These are phyloP conservation scores for Dendroctonus valens DNA, from an alignment of 1,140 invertebrate genomes.

Conservation along the genomic window DNA sequence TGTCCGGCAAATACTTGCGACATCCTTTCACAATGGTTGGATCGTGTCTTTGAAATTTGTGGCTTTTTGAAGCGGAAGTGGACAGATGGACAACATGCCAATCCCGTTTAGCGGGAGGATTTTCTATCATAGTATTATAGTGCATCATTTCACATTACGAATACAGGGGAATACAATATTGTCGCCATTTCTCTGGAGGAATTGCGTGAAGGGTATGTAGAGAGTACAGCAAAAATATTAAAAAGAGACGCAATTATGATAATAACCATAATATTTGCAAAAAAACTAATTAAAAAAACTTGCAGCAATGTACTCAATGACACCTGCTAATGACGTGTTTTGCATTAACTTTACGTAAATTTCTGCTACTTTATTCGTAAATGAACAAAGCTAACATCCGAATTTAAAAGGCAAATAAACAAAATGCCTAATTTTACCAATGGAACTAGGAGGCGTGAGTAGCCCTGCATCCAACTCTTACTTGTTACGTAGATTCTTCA, in stretches of 20 bases:
- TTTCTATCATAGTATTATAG: slow-evolving; percentile 40
- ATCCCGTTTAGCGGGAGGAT: slow-evolving; percentile 42
- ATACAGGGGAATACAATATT: no score
- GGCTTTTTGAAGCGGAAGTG: slow-evolving; percentile 46
- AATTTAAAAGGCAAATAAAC: no score
- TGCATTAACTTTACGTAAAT: no score
- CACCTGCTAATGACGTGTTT: no score
- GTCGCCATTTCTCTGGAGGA: slow-evolving; percentile 1
- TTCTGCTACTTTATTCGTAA: no score
- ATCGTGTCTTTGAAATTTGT: slow-evolving; percentile 38
- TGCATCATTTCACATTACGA: slow-evolving; percentile 16
- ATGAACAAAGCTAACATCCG: no score
- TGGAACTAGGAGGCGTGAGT: no score
- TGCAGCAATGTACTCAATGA: no score
- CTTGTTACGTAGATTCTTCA: no score
- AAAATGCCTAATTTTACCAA: no score
- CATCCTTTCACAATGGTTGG: slow-evolving; percentile 29
- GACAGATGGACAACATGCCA: slow-evolving; percentile 45
- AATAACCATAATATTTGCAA: background rate
- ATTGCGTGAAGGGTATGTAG: background rate
- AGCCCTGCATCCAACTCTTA: no score
- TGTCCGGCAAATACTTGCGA: slow-evolving; percentile 17
- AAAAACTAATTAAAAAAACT: no score
- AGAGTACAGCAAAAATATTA: background rate
- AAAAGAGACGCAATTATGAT: background rate